Base-by-base conservation (phyloP, 2,113 vertebrate genomes). In the Columba janthina region DNA sequence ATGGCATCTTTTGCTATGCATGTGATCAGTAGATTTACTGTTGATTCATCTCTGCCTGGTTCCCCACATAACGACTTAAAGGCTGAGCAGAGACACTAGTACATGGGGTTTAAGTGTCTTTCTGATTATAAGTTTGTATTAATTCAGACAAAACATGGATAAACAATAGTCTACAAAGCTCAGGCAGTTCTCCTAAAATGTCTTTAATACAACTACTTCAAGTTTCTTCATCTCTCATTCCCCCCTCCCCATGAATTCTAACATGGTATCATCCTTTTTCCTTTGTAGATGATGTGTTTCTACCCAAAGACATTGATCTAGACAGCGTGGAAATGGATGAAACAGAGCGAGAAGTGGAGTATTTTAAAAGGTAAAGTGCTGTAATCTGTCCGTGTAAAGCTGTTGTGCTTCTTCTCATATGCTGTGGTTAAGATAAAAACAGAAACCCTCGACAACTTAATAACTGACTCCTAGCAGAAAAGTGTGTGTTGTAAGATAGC, bases 311-410 rank as follows among this genome's bases (percentile, higher is more conserved):
- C 96, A 99, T 99, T 38, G 99, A 99, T 95, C 97, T 99, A 77
- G 99, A 99, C 90, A 99, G 98, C 2, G 99, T 99, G 94, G 99
- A 99, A 73, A 99, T 99, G 99, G 99, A 99, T 83, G 99, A 99
- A 97, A 99, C 99, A 0, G 99, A 99, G 97, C 97, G 99, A 92
- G 99, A 99, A 97, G 99, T 99, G 97, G 99, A 99, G 67, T 99
- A 99, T 97, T 99, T 99, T 97, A 99, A 99, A 98, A 99, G 99
- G 99, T 99, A 96, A 89, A 78, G 32, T 70, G 10, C 48, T 67
- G 26, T 72, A 79, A 84, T 70, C 42, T 15, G 22, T 50, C 8
- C 4, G 1, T 10, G 7, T 57, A 62, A 82, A 44, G 40, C 32
- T 79, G 28, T 66, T 66, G 12, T 71, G 42, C 22, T 56, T 22